phyloP scores from a whole-genome alignment of 2,888 invertebrate species.

The Salticus scenicus region DNA sequence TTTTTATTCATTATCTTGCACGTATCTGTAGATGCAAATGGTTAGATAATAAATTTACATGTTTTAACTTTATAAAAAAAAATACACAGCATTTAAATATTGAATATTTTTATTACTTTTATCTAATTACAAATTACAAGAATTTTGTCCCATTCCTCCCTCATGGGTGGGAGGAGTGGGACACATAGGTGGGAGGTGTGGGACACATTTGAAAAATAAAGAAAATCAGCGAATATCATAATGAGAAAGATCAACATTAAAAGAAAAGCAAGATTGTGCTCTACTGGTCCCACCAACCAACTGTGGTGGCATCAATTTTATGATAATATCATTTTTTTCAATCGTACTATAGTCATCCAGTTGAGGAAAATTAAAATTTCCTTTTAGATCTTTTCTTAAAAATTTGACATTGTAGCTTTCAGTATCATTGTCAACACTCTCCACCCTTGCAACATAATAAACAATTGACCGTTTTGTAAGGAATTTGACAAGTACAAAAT shows the following conservation, averaged over 20 bases:
- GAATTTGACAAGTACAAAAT: conserved; percentile 8
- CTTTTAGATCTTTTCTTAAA: not conserved
- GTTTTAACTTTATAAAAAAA: not conserved
- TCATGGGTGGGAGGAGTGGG: not conserved
- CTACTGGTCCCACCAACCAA: not conserved
- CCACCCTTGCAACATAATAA: not conserved
- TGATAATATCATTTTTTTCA: not conserved
- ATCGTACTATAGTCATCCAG: not conserved
- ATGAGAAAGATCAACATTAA: conserved; percentile 7
- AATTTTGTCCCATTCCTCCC: conserved; percentile 8
- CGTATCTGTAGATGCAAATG: not conserved
- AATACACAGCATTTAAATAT: conserved; percentile 4
- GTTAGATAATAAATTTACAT: conserved; percentile 8
- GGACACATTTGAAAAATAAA: not conserved
- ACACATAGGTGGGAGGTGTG: too few species aligned
- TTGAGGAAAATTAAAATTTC: conserved; percentile 5
- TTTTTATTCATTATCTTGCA: not conserved
- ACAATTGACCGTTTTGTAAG: not conserved
- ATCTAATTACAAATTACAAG: conserved; percentile 8
- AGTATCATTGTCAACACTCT: not conserved
- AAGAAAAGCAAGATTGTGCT: not conserved
- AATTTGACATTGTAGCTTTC: not conserved
- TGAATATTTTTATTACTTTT: conserved; percentile 8
- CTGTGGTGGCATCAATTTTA: not conserved
- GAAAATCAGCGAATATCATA: not conserved